A percentile compares a stretch with the other conserved stretches of the same genome.
These are phyloP conservation scores for Turdus rufiventris DNA, from an alignment of 2,113 vertebrate genomes.

Conservation along the genomic window DNA sequence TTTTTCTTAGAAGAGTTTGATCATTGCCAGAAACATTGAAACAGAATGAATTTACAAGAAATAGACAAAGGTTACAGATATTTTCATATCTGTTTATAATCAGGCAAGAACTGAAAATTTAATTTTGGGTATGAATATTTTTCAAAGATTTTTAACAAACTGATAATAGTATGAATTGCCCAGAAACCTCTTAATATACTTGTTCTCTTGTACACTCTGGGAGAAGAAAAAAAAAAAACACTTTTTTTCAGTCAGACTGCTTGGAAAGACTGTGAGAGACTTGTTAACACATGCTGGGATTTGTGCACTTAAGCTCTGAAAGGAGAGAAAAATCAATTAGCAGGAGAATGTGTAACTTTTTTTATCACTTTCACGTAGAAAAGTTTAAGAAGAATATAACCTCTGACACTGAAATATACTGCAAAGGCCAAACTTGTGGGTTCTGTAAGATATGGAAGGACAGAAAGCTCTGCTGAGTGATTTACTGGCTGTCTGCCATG, in stretches of 20 bases:
- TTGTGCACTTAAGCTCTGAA: neutral
- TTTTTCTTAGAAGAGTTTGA: neutral
- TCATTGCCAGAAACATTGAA: neutral
- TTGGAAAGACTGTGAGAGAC: neutral
- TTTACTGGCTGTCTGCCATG: constrained; percentile 40
- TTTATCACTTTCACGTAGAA: neutral
- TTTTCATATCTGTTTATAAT: neutral
- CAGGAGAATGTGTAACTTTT: neutral
- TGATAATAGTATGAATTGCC: neutral
- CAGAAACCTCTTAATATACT: neutral
- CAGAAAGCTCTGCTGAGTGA: neutral
- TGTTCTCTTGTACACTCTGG: neutral
- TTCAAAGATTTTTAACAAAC: neutral
- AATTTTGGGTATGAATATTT: neutral
- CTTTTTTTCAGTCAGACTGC: neutral
- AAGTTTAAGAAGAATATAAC: constrained; percentile 26
- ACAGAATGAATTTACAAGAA: neutral
- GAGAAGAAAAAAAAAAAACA: neutral
- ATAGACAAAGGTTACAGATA: neutral
- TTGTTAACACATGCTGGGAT: neutral
- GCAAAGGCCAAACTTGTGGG: neutral
- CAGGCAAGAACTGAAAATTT: neutral
- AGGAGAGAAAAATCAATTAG: constrained; percentile 27
- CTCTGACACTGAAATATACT: neutral
- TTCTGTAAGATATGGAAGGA: neutral